Percentiles rank a stretch among this genome's conserved stretches.
phyloP scores from a whole-genome alignment of 2,797 vertebrate genomes.

The Pangasius sanitwongsei region DNA sequence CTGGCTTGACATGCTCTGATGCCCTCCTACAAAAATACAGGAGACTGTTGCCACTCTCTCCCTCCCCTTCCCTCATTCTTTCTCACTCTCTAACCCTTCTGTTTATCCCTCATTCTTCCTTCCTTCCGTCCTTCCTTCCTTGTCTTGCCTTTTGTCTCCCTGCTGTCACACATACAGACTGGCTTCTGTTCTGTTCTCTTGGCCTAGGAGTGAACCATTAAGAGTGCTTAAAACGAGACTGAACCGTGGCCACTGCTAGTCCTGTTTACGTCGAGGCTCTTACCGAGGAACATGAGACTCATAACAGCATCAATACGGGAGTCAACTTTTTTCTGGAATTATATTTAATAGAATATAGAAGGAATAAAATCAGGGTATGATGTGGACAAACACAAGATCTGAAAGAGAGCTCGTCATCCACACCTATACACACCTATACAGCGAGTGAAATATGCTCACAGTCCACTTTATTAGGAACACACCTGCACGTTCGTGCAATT shows the following conservation, averaged over 20 bases:
- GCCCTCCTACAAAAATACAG: constrained; percentile 70
- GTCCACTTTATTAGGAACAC: background rate
- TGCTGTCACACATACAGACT: constrained; percentile 50
- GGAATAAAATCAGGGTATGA: background rate
- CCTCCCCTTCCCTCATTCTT: constrained; percentile 39
- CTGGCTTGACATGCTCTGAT: constrained; percentile 68
- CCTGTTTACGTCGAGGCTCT: background rate
- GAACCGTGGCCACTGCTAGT: background rate
- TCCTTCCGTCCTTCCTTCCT: constrained; percentile 13
- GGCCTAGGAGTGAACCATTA: constrained; percentile 39
- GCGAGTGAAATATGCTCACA: background rate
- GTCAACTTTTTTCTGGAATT: background rate
- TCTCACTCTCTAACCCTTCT: constrained; percentile 34
- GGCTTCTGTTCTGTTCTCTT: constrained; percentile 42
- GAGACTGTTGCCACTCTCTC: constrained; percentile 63
- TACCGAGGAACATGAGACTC: background rate
- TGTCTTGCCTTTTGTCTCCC: constrained; percentile 34
- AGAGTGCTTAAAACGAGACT: constrained; percentile 22
- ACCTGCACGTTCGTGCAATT: background rate
- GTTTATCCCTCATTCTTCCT: constrained; percentile 16
- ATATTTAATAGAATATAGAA: constrained; percentile 3
- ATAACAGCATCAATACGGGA: background rate
- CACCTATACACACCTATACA: background rate
- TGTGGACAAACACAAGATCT: background rate
- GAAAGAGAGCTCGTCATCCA: background rate